Evolutionary conservation across 53 echinoderm and acorn worm species (phyloP), one percentile per base, ranked within the genome.

Genomic region (Arbacia lixula): DNA sequence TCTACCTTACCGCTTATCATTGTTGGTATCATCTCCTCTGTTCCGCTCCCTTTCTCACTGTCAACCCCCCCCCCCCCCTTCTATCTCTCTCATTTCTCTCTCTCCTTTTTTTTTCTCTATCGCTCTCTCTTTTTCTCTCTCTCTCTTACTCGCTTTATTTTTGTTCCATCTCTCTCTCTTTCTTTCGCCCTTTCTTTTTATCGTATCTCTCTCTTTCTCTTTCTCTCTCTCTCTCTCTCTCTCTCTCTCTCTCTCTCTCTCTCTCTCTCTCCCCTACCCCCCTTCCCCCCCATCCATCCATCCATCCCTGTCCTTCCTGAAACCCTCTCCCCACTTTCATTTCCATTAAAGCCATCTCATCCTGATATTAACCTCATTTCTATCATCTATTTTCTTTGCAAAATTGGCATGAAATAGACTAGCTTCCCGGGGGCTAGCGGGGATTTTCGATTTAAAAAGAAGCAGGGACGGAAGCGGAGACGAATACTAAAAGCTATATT

Each of bases 321-420:
- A 8, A 46, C 8, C 8, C 46, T 46, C 46, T 46, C 46, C 19
- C 33, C 5, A 4, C 12, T 32, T 64, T 32, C 31, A 33, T 28
- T 17, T 64, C 64, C 30, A 28, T 12, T 25, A 27, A 63, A 9
- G 8, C 9, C 12, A 22, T n/a, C 12, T 26, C 63, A 62, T 22
- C 28, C 63, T 5, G 26, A 29, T 62, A 62, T 21, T 62, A 1
- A 21, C 20, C 16, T 55, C 2, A 57, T 57, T 57, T 20, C 9
- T 57, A 57, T 57, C 11, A 57, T 32, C 17, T 74, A 33, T 74
- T 74, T 74, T 74, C 74, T 43, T 74, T 74, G 50, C 53, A 74
- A 53, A 74, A 29, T 74, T 74, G 74, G 52, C 74, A 74, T 74
- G 74, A 74, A 74, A 74, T 74, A 26, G 53, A 33, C 20, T 34